These are phyloP conservation scores for Portevinia maculata DNA, from an alignment of 2,888 invertebrate genomes.

Conservation along the genomic window DNA sequence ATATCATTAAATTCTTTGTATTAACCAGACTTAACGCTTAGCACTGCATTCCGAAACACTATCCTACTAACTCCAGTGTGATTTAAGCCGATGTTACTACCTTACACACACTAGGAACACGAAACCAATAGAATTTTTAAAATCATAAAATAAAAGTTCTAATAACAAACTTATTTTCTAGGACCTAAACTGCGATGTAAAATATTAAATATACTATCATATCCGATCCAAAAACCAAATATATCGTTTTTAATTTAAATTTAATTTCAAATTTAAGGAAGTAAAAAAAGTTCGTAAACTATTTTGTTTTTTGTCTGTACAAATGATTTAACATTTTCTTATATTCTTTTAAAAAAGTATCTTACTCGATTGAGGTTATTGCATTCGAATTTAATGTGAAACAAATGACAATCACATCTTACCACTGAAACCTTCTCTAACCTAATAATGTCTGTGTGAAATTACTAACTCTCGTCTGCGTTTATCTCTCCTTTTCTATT, in stretches of 20 bases:
- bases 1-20: no score
- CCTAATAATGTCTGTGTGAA: neutral
- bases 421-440: neutral
- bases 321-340: constrained; percentile 22
- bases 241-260: constrained; percentile 51
- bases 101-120: constrained; percentile 38
- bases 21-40: constrained; percentile 35
- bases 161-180: constrained; percentile 75
- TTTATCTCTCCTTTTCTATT: neutral
- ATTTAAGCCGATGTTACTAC: constrained; percentile 1
- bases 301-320: constrained; percentile 37
- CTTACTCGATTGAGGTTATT: no score
- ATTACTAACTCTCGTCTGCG: constrained; percentile 15
- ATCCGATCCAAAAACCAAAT: constrained; percentile 62
- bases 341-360: neutral
- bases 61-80: constrained; percentile 52
- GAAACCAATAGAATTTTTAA: constrained; percentile 24
- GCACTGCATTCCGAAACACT: constrained; percentile 40
- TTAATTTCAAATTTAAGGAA: constrained; percentile 43
- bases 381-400: constrained; percentile 43
- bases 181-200: constrained; percentile 82
- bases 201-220: constrained; percentile 79
- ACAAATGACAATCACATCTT: constrained; percentile 51
- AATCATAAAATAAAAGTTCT: constrained; percentile 36
- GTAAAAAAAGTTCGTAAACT: constrained; percentile 64